Base-by-base conservation (phyloP, 1,140 invertebrate species). In the Lanistes nyassanus region DNA sequence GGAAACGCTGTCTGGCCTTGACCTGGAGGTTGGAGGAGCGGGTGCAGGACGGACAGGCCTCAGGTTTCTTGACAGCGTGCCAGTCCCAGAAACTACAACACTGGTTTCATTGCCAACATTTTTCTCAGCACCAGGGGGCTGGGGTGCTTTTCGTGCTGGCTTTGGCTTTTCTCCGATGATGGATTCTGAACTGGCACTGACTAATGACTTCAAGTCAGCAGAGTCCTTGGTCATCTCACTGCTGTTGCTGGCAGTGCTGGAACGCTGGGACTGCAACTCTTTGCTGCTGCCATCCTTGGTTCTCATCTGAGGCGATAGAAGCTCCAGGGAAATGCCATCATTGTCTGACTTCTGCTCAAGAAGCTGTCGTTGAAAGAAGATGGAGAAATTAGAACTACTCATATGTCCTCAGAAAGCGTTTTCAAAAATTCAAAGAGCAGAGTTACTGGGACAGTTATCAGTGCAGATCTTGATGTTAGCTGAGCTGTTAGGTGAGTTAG, bases 21-120 rank as follows among this genome's bases (percentile, higher is more conserved):
- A 2, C 16, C 51, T 74, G 29, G 42, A 19, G 37, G 39, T 19
- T 19, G 72, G 71, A 34, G 72, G 72, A 29, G 72, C 60, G 13
- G 72, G 72, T 39, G 72, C 60, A 16, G 72, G 72, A n/a, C 60
- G 60, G 29, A 26, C 36, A 37, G 70, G 70, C 23, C 70, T 53
- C 55, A 55, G 56, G 37, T 72, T 72, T 29, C 70, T 60, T 55
- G 70, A 72, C 34, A 72, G 21, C 3, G 70, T 72, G 16, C 55
- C 55, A 4, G 4, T 53, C 55, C 42, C 29, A 9, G 70, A 60
- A 19, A 42, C 23, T 21, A 51, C 51, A 0, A 39, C 67, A 39
- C 4, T 11, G 34, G 29, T n/a, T 7, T 34, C 69, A 26, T 31
- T 42, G 9, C 11, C 39, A 7, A 26, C 5, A 21, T 11, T 58